phyloP scores from a whole-genome alignment of 2,888 invertebrate species.

The Polyommatus iphigenia region DNA sequence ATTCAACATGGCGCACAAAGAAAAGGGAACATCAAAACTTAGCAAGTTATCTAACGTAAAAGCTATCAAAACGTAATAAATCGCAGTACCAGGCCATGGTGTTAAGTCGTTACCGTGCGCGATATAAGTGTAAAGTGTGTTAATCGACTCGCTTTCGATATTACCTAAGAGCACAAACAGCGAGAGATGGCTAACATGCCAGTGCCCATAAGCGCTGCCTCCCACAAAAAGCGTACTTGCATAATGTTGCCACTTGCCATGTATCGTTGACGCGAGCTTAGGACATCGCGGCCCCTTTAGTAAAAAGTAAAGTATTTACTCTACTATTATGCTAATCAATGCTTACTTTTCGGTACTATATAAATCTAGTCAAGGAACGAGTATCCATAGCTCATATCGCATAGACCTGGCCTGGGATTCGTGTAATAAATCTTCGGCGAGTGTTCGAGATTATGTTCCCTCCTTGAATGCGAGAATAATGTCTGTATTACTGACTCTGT shows the following conservation, averaged over 20 bases:
- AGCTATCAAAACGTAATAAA: slow-evolving; percentile 31
- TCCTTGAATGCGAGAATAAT: slow-evolving; percentile 25
- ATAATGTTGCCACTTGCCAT: slow-evolving; percentile 1
- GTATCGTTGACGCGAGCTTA: background rate
- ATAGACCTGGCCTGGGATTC: background rate
- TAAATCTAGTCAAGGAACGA: background rate
- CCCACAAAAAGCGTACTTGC: slow-evolving; percentile 1
- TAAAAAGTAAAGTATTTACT: background rate
- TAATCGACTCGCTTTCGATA: slow-evolving; percentile 33
- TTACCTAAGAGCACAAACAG: slow-evolving; percentile 23
- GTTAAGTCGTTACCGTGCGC: slow-evolving; percentile 27
- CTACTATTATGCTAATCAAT: too few relatives aligned
- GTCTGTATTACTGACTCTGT: slow-evolving; percentile 17
- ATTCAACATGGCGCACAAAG: background rate
- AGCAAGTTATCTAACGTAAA: slow-evolving; percentile 30
- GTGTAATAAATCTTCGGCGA: slow-evolving; percentile 20
- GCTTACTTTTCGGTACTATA: too few relatives aligned
- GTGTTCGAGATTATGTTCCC: slow-evolving; percentile 12
- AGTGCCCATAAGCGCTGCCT: background rate
- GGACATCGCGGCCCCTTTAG: background rate
- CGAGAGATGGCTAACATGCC: slow-evolving; percentile 8
- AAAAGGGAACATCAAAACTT: background rate
- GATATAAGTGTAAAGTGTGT: slow-evolving; percentile 35
- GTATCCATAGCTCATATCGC: background rate
- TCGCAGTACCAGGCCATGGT: slow-evolving; percentile 15